Evolutionary conservation across 1,140 invertebrate genomes (phyloP).

Genomic region (Diuraphis noxia): DNA sequence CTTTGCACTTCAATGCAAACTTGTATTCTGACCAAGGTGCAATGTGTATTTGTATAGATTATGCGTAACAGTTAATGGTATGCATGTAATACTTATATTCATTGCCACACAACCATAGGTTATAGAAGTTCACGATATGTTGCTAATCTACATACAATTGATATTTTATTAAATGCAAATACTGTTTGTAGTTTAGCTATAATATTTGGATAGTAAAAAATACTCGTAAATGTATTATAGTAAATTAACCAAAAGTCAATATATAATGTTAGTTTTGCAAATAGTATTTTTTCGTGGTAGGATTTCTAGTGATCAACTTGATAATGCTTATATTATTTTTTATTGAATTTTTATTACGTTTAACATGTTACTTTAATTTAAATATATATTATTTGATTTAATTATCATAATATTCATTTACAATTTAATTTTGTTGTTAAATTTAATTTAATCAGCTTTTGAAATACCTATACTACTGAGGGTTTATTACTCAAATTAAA

Average conservation of each 20-base stretch:
- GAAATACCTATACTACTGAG: too few relatives aligned
- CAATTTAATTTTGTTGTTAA: neutral
- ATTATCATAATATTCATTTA: neutral
- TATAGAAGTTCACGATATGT: slow-evolving; percentile 37
- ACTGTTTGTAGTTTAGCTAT: neutral
- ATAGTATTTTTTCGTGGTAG: neutral
- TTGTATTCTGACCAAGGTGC: neutral
- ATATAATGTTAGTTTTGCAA: neutral
- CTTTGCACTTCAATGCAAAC: neutral
- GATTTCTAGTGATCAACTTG: neutral
- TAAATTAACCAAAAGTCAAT: neutral
- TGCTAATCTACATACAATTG: slow-evolving; percentile 14
- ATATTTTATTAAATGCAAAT: slow-evolving; percentile 12
- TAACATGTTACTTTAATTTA: neutral
- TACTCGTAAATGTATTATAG: neutral
- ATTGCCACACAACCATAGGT: slow-evolving; percentile 13
- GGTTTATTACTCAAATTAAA: too few relatives aligned
- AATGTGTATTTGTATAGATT: neutral
- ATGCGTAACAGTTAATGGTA: neutral
- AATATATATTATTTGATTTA: neutral
- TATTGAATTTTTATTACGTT: neutral
- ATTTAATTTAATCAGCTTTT: too few relatives aligned
- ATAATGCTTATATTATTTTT: neutral
- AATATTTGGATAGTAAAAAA: neutral
- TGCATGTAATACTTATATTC: slow-evolving; percentile 16